Conservation (phyloP, 2,797 vertebrate genomes). For the Sebastes itinus region DNA sequence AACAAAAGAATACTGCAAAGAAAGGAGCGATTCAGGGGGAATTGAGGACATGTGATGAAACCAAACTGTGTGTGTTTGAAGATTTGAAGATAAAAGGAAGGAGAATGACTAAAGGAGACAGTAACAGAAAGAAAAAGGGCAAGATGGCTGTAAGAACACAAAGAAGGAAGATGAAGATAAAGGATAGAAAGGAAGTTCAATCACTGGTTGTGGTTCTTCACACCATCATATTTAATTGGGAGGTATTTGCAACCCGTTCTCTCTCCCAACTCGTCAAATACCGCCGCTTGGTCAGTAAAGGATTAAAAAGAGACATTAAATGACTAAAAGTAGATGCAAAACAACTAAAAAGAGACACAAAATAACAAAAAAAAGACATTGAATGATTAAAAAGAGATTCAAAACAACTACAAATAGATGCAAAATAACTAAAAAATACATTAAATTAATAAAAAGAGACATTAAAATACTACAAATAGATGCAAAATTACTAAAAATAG, state of each 20-base stretch:
- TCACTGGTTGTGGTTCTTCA: too few relatives aligned
- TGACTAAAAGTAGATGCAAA: too few relatives aligned
- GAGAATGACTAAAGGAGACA: neutral
- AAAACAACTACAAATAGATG: neutral
- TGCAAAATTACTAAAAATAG: too few relatives aligned
- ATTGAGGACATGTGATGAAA: neutral
- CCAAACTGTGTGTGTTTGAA: neutral
- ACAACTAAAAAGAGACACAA: neutral
- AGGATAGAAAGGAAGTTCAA: neutral
- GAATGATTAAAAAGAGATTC: neutral
- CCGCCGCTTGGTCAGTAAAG: too few relatives aligned
- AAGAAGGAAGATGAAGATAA: neutral
- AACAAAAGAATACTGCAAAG: conserved; percentile 9
- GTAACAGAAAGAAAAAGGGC: neutral
- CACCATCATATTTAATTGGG: too few relatives aligned
- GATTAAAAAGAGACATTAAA: too few relatives aligned
- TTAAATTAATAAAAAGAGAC: too few relatives aligned
- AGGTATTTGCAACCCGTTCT: too few relatives aligned
- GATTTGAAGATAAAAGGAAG: neutral
- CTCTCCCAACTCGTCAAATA: too few relatives aligned
- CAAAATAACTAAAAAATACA: too few relatives aligned
- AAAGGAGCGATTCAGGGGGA: neutral
- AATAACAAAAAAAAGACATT: neutral
- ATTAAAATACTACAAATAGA: too few relatives aligned
- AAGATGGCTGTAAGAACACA: neutral